Evolutionary conservation across 1,140 invertebrate genomes (phyloP).

Genomic region (Theocolax elegans): DNA sequence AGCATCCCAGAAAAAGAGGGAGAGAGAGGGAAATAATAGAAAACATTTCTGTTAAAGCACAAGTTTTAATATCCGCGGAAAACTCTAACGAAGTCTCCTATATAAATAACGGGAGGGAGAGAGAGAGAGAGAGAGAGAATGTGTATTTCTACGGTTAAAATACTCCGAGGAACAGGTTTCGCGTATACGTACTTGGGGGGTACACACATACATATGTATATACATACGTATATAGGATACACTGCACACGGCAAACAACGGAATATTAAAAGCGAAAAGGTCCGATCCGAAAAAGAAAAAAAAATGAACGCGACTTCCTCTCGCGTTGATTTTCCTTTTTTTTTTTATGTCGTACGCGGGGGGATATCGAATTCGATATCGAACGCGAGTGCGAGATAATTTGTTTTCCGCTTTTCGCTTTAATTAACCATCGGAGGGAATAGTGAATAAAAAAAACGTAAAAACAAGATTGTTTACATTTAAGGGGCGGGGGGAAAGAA

Average conservation of each 20-base stretch:
- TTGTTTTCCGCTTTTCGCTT: conserved; percentile 4
- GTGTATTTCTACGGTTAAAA: background rate
- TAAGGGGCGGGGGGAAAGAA: too few relatives aligned
- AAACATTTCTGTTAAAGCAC: background rate
- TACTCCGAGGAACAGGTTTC: background rate
- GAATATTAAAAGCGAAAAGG: conserved; percentile 15
- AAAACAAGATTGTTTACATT: too few relatives aligned
- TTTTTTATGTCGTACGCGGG: background rate
- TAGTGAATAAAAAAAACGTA: background rate
- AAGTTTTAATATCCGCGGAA: conserved; percentile 6
- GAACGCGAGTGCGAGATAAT: background rate
- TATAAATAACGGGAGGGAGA: background rate
- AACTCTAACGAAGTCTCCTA: background rate
- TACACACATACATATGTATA: too few relatives aligned
- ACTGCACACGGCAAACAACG: background rate
- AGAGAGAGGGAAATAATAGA: too few relatives aligned
- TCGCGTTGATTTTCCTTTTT: background rate
- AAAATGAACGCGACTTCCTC: background rate
- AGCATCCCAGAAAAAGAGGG: too few relatives aligned
- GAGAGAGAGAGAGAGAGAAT: background rate
- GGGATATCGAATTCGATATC: background rate
- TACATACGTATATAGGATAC: too few relatives aligned
- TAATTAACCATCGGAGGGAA: conserved; percentile 1
- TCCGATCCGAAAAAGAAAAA: background rate
- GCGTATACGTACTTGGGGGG: too few relatives aligned